Percentiles rank a stretch among this genome's conserved stretches.
Conservation (phyloP, 2,113 vertebrate species). For the Xiphophorus couchianus region DNA sequence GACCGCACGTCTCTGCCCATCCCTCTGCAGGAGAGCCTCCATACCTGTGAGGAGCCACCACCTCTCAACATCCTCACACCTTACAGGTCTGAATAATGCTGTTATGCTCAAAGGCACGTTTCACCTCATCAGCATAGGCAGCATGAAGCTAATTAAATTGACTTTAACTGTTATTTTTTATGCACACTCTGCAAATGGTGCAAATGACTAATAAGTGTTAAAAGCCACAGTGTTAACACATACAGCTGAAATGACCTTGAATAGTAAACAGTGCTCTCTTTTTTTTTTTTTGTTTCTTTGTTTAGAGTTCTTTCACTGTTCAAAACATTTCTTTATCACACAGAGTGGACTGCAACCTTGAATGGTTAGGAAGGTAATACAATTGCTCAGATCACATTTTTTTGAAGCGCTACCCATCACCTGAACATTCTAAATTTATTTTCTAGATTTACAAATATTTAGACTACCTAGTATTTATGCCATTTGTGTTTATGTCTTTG, state of each 20-base stretch:
- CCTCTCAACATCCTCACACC: constrained; percentile 96
- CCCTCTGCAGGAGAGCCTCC: constrained; percentile 93
- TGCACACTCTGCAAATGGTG: background rate
- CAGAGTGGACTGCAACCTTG: constrained; percentile 1
- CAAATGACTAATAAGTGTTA: background rate
- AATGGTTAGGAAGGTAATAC: background rate
- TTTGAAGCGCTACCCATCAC: background rate
- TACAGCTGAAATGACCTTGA: background rate
- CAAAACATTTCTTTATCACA: constrained; percentile 16
- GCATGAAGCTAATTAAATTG: background rate
- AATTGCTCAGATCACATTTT: background rate
- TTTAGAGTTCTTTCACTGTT: background rate
- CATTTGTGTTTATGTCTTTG: too few species aligned
- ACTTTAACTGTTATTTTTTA: background rate
- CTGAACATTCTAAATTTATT: background rate
- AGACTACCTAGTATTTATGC: too few species aligned
- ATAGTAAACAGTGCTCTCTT: background rate
- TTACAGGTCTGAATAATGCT: constrained; percentile 86
- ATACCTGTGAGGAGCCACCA: constrained; percentile 94
- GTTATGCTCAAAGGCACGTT: background rate
- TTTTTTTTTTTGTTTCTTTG: background rate
- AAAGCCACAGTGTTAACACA: background rate
- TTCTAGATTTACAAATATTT: too few species aligned
- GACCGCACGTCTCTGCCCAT: constrained; percentile 93
- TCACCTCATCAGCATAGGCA: background rate